Evolutionary conservation across 1,140 invertebrate genomes (phyloP).

Genomic region (Musca vetustissima): DNA sequence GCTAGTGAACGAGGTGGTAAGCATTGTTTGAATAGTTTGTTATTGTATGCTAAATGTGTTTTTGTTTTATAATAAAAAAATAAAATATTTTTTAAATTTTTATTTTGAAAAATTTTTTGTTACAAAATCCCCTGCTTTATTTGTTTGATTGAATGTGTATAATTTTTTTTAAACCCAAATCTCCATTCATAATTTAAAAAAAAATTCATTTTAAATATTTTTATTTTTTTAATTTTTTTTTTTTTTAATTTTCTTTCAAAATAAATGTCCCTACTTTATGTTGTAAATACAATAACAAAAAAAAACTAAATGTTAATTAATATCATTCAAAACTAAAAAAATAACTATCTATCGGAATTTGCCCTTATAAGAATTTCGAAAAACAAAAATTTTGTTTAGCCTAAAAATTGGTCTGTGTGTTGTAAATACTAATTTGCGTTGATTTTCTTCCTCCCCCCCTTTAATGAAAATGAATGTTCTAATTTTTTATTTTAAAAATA

Average conservation of each 20-base stretch:
- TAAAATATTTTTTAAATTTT: constrained; percentile 14
- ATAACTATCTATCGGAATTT: no score
- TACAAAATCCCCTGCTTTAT: not conserved
- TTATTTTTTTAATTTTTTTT: no score
- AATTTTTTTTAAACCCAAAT: not conserved
- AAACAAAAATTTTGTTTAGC: no score
- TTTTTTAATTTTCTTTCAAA: no score
- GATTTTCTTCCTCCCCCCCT: no score
- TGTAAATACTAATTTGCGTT: constrained; percentile 16
- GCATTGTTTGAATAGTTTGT: constrained; percentile 38
- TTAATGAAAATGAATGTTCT: constrained; percentile 3
- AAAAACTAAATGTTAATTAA: no score
- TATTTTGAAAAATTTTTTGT: not conserved
- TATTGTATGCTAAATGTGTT: constrained; percentile 2
- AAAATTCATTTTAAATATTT: not conserved
- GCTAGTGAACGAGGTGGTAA: constrained; percentile 84
- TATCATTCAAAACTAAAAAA: no score
- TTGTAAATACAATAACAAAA: constrained; percentile 19
- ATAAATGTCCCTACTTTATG: constrained; percentile 5
- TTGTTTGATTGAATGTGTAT: constrained; percentile 23
- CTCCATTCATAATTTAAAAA: not conserved
- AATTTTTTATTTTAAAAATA: not conserved
- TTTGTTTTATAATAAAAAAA: constrained; percentile 2
- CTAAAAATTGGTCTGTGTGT: constrained; percentile 11
- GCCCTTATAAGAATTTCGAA: no score